These are phyloP conservation scores for Cassiopea xamachana DNA, from an alignment of 30 jellyfish, hydroid and myxozoan genomes.

Conservation along the genomic window DNA sequence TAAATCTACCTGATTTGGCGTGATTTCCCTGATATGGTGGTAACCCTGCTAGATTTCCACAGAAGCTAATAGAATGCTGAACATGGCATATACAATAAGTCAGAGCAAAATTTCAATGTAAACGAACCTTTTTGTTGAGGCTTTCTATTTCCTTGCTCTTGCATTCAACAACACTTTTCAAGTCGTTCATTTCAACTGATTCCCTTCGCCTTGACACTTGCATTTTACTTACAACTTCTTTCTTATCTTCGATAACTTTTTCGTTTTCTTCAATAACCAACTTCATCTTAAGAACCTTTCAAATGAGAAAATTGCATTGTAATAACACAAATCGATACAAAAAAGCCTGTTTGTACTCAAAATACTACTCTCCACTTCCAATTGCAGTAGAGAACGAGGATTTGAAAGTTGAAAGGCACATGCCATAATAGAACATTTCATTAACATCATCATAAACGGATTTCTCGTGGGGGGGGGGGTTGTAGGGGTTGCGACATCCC, in stretches of 20 bases:
- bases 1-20: no score
- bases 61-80: no score
- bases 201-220: constrained; percentile 58
- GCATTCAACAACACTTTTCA: constrained; percentile 56
- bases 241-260: constrained; percentile 17
- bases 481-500: no score
- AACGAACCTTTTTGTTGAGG: constrained; percentile 48
- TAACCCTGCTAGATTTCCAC: no score
- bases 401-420: background rate
- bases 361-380: background rate
- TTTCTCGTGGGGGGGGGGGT: no score
- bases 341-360: background rate
- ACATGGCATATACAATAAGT: no score
- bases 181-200: constrained; percentile 65
- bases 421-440: no score
- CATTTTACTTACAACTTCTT: constrained; percentile 13
- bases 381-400: background rate
- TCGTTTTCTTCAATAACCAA: constrained; percentile 57
- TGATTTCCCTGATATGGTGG: no score
- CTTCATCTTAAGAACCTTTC: constrained; percentile 34
- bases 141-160: constrained; percentile 59
- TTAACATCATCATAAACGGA: no score
- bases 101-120: no score
- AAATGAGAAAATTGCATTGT: background rate
- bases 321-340: background rate